These are phyloP conservation scores for Leucophora obtusa DNA, from an alignment of 2,888 invertebrate genomes.

Conservation along the genomic window DNA sequence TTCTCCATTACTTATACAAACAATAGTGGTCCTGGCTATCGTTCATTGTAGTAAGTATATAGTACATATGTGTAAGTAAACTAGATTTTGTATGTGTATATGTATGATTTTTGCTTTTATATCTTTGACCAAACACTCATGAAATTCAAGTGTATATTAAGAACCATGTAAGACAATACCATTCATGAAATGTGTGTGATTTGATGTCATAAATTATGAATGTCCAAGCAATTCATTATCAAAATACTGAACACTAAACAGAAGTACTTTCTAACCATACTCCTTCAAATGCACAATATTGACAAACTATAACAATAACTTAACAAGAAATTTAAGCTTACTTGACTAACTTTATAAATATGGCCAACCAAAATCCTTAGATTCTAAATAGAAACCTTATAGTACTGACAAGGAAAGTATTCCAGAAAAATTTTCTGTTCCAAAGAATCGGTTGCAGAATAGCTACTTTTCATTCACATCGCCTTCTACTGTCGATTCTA, in stretches of 20 bases:
- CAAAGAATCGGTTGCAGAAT: too few relatives aligned
- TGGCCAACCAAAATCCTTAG: too few relatives aligned
- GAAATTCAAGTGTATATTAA: background rate
- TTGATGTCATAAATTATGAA: constrained; percentile 58
- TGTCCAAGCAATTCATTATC: constrained; percentile 59
- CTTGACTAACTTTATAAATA: background rate
- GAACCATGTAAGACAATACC: constrained; percentile 30
- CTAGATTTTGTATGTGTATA: too few relatives aligned
- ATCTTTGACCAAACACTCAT: constrained; percentile 36
- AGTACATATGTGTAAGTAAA: background rate
- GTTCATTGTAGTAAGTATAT: background rate
- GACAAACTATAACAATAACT: constrained; percentile 24
- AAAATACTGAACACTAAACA: constrained; percentile 38
- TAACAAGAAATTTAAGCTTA: background rate
- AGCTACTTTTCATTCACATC: too few relatives aligned
- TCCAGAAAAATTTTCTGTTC: too few relatives aligned
- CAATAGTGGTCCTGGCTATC: constrained; percentile 31
- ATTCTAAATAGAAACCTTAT: too few relatives aligned
- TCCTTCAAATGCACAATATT: constrained; percentile 16
- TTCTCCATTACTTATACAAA: constrained; percentile 46
- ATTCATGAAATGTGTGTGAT: constrained; percentile 38
- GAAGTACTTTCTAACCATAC: constrained; percentile 2
- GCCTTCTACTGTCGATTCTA: too few relatives aligned
- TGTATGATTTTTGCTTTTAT: constrained; percentile 8
- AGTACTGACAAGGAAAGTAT: too few relatives aligned